Percentiles rank a stretch among this genome's conserved stretches.
Conservation (phyloP, 2,113 vertebrate genomes). For the Cygnus atratus region DNA sequence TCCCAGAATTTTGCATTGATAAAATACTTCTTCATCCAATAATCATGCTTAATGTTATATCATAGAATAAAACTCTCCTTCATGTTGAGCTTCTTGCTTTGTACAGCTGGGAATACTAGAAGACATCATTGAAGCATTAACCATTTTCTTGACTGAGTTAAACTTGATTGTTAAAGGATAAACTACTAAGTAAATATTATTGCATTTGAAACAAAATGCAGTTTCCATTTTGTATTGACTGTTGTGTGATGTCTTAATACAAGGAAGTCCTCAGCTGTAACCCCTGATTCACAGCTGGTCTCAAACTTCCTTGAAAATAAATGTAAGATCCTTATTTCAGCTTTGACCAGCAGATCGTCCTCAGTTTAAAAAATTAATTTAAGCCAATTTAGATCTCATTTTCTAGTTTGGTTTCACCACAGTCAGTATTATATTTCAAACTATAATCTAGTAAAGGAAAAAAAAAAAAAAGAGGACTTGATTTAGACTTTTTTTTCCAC, state of each 20-base stretch:
- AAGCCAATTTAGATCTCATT: not conserved
- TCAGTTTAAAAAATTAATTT: not conserved
- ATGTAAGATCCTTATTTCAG: not conserved
- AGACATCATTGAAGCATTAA: not conserved
- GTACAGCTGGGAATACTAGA: not conserved
- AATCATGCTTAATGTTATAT: constrained; percentile 15
- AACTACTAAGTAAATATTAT: not conserved
- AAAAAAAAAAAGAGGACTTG: not conserved
- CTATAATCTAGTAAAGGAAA: not conserved
- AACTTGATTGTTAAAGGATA: not conserved
- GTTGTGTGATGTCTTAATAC: not conserved
- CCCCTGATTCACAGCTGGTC: not conserved
- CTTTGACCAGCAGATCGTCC: not conserved
- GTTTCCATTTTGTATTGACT: not conserved
- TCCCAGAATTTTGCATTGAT: constrained; percentile 31
- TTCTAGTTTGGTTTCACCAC: not conserved
- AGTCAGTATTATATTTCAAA: not conserved
- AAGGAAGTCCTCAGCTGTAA: not conserved
- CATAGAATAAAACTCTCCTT: not conserved
- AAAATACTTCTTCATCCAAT: constrained; percentile 10
- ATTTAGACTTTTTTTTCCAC: not conserved
- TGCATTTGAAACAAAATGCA: not conserved
- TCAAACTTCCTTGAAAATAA: not conserved
- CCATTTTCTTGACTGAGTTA: not conserved
- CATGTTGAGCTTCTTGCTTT: not conserved